These are phyloP conservation scores for Ctenoplectra terminalis DNA, from an alignment of 1,140 invertebrate genomes.

Conservation along the genomic window DNA sequence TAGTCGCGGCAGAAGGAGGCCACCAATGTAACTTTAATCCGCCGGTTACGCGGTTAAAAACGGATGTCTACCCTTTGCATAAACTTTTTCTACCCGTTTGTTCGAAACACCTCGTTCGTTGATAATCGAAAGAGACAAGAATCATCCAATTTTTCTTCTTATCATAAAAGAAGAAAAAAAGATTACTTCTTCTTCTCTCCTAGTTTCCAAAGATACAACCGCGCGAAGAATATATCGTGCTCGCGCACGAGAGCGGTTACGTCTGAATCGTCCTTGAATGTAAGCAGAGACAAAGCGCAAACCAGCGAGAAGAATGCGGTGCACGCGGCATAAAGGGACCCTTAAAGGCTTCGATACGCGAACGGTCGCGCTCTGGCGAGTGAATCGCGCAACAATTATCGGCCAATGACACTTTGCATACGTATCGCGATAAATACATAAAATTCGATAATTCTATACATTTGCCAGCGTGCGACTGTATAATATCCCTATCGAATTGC, in stretches of 20 bases:
- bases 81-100: neutral
- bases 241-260: neutral
- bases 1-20: neutral
- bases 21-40: conserved; percentile 7
- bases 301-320: conserved; percentile 40
- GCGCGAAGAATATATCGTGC: neutral
- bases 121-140: no score
- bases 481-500: no score
- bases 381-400: neutral
- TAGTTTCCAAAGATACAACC: neutral
- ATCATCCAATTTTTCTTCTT: no score
- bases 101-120: no score
- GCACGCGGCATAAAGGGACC: neutral
- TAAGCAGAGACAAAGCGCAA: conserved; percentile 44
- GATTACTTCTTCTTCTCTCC: no score
- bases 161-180: no score
- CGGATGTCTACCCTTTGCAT: no score
- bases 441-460: neutral
- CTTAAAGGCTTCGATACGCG: conserved; percentile 28
- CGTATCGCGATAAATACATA: neutral
- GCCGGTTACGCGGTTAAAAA: neutral
- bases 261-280: conserved; percentile 51
- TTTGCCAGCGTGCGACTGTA: no score
- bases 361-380: conserved; percentile 14
- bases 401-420: conserved; percentile 26